Base-by-base conservation (phyloP, 2,113 vertebrate species). In the Ageneiosus marmoratus region DNA sequence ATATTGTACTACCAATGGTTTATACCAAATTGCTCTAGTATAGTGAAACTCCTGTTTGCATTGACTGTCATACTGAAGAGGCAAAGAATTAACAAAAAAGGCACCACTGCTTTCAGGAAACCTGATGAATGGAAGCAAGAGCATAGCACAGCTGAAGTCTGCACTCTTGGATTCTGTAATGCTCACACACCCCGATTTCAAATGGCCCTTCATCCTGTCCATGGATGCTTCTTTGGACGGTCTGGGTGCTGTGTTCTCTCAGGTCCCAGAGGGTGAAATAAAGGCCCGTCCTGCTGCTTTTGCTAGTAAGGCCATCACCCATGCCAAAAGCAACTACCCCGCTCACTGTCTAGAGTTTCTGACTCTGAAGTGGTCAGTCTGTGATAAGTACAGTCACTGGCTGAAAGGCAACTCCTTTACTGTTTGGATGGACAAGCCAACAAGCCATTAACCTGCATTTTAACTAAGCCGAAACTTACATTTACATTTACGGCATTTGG, bases 51-150 rank as follows among this genome's bases (percentile, higher is more conserved):
- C 0, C 51, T 85, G 4, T 85, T 77, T 34, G 2, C 24, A 0
- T 18, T 85, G 10, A 67, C 50, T 2, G 37, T 58, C 0, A 18
- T 24, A n/a, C 16, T 10, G 1, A 77, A 70, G 5, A 15, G 50
- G 2, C n/a, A n/a, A n/a, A n/a, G n/a, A n/a, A n/a, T n/a, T n/a
- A n/a, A n/a, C n/a, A 77, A 20, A 9, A 84, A 20, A 16, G 69
- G 48, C 1, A 44, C n/a, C n/a, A n/a, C 56, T 24, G 8, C 34
- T 8, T 85, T 74, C 84, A 76, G n/a, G 83, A 83, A 89, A 13
- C 75, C 89, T 80, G 6, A 41, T 86, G 88, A 56, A 0, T 75
- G 87, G 53, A 37, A 24, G 84, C 88, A 85, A 86, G 34, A 84
- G 9, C 72, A 69, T 85, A 22, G 27, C 53, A n/a, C 48, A 70